Percentiles rank a stretch among this genome's conserved stretches.
Conservation (phyloP, 2,113 vertebrate species). For the Megaceryle maxima region DNA sequence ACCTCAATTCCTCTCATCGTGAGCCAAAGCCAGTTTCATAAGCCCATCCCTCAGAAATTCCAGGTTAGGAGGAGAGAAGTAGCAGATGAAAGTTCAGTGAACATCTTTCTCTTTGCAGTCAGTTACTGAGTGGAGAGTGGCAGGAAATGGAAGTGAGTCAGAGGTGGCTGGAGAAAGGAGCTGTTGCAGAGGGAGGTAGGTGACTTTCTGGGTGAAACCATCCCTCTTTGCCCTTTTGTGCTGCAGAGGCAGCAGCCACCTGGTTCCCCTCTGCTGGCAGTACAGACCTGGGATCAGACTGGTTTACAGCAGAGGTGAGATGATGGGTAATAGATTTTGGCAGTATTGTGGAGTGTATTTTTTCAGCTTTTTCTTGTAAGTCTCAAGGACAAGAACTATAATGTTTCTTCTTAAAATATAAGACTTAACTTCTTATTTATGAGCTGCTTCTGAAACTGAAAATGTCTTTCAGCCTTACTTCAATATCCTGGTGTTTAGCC, state of each 20-base stretch:
- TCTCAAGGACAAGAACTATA: slow-evolving; percentile 45
- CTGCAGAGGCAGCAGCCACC: neutral
- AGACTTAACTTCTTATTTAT: slow-evolving; percentile 60
- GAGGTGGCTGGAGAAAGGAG: neutral
- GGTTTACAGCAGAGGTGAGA: neutral
- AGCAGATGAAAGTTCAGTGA: neutral
- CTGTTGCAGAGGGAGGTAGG: neutral
- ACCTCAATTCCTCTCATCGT: neutral
- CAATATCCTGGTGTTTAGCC: neutral
- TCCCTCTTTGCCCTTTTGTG: neutral
- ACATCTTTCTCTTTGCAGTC: neutral
- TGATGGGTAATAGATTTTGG: neutral
- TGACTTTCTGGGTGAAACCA: neutral
- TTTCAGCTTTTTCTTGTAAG: slow-evolving; percentile 19
- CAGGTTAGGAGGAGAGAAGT: neutral
- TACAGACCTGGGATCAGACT: neutral
- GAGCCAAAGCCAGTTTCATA: neutral
- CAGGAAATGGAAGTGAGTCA: neutral
- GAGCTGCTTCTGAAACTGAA: slow-evolving; percentile 38
- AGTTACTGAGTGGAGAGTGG: neutral
- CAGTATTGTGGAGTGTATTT: neutral
- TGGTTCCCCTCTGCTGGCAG: neutral
- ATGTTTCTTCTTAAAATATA: slow-evolving; percentile 23
- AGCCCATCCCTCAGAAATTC: neutral
- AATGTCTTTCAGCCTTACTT: slow-evolving; percentile 11